Evolutionary conservation across 2,888 invertebrate species (phyloP).

Genomic region (Meteorus cinctellus): DNA sequence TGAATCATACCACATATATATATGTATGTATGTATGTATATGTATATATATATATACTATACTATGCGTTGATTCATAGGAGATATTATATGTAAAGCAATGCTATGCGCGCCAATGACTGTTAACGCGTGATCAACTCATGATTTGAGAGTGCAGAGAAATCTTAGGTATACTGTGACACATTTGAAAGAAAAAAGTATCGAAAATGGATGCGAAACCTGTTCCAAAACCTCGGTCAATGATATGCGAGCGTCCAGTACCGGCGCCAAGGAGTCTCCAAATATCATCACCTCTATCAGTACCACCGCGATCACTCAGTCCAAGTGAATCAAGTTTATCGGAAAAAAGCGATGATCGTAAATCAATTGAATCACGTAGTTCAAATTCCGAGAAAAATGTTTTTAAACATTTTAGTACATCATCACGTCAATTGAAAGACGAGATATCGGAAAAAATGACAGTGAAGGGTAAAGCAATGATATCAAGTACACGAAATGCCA

Average conservation of each 20-base stretch:
- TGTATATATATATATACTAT: no score
- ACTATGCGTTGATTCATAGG: neutral
- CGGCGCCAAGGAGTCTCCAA: slow-evolving; percentile 61
- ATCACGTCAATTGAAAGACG: slow-evolving; percentile 75
- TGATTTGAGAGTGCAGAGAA: neutral
- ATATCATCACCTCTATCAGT: slow-evolving; percentile 12
- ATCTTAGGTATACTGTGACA: neutral
- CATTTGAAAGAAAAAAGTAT: neutral
- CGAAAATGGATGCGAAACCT: slow-evolving; percentile 67
- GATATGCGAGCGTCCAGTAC: slow-evolving; percentile 60
- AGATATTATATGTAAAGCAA: neutral
- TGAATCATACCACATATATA: neutral
- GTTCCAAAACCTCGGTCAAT: slow-evolving; percentile 67
- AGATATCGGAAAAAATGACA: slow-evolving; percentile 74
- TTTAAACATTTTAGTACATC: slow-evolving; percentile 66
- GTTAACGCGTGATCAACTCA: neutral
- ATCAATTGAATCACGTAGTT: slow-evolving; percentile 51
- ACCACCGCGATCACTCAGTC: slow-evolving; percentile 33
- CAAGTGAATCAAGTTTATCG: slow-evolving; percentile 63
- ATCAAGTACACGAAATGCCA: slow-evolving; percentile 78
- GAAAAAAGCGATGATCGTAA: slow-evolving; percentile 62
- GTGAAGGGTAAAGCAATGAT: slow-evolving; percentile 78
- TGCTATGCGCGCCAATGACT: neutral
- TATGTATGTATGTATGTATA: no score
- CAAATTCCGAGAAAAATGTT: slow-evolving; percentile 52